Conservation (phyloP, 2,888 invertebrate genomes). For the Beris morrisii region DNA sequence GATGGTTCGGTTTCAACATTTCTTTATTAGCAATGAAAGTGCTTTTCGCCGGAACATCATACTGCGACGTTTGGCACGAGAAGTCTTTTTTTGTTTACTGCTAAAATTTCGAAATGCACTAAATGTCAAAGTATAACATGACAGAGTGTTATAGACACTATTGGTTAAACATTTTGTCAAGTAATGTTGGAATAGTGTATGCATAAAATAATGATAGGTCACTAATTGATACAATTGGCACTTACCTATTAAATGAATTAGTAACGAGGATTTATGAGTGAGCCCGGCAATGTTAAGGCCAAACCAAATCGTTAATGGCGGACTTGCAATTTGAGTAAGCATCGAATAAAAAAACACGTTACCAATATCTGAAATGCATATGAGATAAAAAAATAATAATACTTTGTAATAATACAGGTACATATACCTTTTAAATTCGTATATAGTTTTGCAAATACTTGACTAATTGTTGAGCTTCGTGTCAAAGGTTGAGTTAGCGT, state of each 20-base stretch:
- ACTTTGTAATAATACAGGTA: background rate
- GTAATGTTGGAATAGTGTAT: too few species aligned
- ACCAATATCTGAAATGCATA: constrained; percentile 43
- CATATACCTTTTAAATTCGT: constrained; percentile 34
- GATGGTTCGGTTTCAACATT: too few species aligned
- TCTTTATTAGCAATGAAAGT: too few species aligned
- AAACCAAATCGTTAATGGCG: constrained; percentile 66
- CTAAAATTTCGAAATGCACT: too few species aligned
- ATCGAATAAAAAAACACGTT: constrained; percentile 65
- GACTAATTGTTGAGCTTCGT: constrained; percentile 26
- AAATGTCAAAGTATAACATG: too few species aligned
- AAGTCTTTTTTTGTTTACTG: too few species aligned
- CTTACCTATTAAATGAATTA: constrained; percentile 51
- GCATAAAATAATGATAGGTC: too few species aligned
- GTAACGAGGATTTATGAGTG: constrained; percentile 44
- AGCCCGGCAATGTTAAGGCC: constrained; percentile 57
- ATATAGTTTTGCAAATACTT: constrained; percentile 35
- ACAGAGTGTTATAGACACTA: too few species aligned
- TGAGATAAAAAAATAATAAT: constrained; percentile 3
- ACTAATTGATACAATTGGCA: too few species aligned
- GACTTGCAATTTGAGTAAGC: constrained; percentile 66
- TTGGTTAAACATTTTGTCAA: too few species aligned
- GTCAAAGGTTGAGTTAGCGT: constrained; percentile 46
- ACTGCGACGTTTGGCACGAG: too few species aligned
- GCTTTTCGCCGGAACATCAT: too few species aligned